These are phyloP conservation scores for Meiosimyza platycephala DNA, from an alignment of 2,888 invertebrate species.

Conservation along the genomic window DNA sequence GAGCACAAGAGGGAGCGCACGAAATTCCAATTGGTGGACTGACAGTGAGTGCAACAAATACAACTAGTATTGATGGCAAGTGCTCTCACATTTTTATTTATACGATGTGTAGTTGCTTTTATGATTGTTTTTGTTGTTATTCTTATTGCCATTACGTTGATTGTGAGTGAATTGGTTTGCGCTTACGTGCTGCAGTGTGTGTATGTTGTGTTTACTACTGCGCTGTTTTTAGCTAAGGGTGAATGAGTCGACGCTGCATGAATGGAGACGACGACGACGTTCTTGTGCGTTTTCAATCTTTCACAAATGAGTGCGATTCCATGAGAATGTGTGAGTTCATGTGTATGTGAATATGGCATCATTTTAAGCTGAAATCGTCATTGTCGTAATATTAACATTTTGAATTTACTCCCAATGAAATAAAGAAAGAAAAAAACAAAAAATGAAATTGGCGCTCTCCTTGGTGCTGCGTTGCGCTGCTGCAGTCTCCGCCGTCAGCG, in stretches of 20 bases:
- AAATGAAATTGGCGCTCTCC: not conserved
- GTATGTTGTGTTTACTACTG: conserved; percentile 23
- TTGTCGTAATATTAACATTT: conserved; percentile 27
- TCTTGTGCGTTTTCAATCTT: conserved; percentile 20
- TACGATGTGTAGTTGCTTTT: not conserved
- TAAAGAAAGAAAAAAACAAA: conserved; percentile 10
- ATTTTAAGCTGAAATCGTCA: conserved; percentile 33
- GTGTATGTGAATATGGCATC: conserved; percentile 27
- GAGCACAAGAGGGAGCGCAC: not conserved
- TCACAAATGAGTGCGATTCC: conserved; percentile 31
- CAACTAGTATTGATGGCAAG: not conserved
- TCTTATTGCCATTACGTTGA: conserved; percentile 23
- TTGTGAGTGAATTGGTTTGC: conserved; percentile 27
- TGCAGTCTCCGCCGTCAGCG: conserved; percentile 7
- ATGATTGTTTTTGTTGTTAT: conserved; percentile 7
- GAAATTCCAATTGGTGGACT: conserved; percentile 1
- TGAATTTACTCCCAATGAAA: conserved; percentile 3
- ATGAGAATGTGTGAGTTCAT: conserved; percentile 28
- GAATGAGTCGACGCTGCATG: conserved; percentile 18
- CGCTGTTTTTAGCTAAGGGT: conserved; percentile 27
- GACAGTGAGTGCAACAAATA: not conserved
- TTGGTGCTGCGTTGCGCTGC: conserved; percentile 4
- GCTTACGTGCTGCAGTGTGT: conserved; percentile 17
- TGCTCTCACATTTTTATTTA: too few relatives aligned
- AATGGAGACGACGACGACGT: conserved; percentile 22